Percentiles rank a stretch among this genome's conserved stretches.
phyloP scores from a whole-genome alignment of 2,113 vertebrate species.

The Blennius ocellaris region DNA sequence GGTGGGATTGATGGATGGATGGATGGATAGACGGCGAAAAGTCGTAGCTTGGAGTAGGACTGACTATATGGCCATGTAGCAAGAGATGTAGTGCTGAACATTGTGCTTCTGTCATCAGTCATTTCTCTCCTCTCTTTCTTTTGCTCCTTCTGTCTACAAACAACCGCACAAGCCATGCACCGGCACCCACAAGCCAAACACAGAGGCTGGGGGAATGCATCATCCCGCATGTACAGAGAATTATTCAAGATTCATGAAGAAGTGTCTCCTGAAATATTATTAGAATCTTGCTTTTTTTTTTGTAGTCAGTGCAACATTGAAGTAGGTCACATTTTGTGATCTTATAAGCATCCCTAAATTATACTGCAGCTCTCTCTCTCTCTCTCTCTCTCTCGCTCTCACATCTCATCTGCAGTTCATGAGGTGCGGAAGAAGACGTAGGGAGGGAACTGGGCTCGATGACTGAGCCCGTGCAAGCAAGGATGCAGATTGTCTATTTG shows the following conservation, averaged over 20 bases:
- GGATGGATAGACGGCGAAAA: background rate
- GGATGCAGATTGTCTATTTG: slow-evolving; percentile 76
- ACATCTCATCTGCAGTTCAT: slow-evolving; percentile 58
- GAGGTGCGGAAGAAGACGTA: slow-evolving; percentile 42
- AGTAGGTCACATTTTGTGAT: slow-evolving; percentile 77
- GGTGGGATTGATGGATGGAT: slow-evolving; percentile 56
- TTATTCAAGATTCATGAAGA: slow-evolving; percentile 53
- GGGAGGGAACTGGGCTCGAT: slow-evolving; percentile 28
- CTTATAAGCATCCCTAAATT: slow-evolving; percentile 68
- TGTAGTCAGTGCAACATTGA: slow-evolving; percentile 43
- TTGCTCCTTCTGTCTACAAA: slow-evolving; percentile 55
- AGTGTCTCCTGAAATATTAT: slow-evolving; percentile 55
- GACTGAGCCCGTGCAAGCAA: slow-evolving; percentile 48
- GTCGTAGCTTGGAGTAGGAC: slow-evolving; percentile 54
- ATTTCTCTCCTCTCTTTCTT: slow-evolving; percentile 61
- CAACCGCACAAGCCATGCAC: slow-evolving; percentile 39
- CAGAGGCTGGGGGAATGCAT: slow-evolving; percentile 34
- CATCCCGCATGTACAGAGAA: slow-evolving; percentile 4
- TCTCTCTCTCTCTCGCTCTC: slow-evolving; percentile 41
- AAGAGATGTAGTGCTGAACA: slow-evolving; percentile 69
- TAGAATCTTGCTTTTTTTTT: slow-evolving; percentile 45
- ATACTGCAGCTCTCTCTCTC: slow-evolving; percentile 48
- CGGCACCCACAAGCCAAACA: slow-evolving; percentile 29
- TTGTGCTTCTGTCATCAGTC: slow-evolving; percentile 70
- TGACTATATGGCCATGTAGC: slow-evolving; percentile 41